Base-by-base conservation (phyloP, 2,888 invertebrate genomes). In the Microctonus brassicae region DNA sequence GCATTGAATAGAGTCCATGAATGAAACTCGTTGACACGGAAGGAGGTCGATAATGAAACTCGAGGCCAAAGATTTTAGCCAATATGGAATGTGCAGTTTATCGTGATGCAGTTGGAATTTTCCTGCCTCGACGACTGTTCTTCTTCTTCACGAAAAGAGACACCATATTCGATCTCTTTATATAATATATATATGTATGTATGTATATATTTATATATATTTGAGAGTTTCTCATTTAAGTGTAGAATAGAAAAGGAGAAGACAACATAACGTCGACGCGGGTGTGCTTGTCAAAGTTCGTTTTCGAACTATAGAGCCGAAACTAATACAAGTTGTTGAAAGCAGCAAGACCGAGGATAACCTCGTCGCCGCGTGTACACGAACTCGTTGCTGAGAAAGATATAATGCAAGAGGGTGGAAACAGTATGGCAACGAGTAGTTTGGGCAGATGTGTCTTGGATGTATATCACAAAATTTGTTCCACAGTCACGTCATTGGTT, bases 1-100 rank as follows among this genome's bases (percentile, higher is more conserved):
- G n/a, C n/a, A 39, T 39, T 39, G 39, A 39, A n/a, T 63, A n/a
- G 17, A 33, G 29, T 47, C 47, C 47, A 64, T 70, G 33, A 64
- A 60, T 70, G 33, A 70, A 70, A 65, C 53, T 58, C 70, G 39
- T 58, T 70, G 70, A 70, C 64, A 70, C 17, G 70, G 58, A 70
- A 70, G 60, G 42, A 17, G 29, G 60, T 53, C 70, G 70, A 70
- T 70, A 70, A 70, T 70, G 64, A 65, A 70, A 70, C 60, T 70
- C 22, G 17, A 47, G n/a, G 7, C 17, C 60, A 34, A 53, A 64
- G 64, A 53, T 64, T 52, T 52, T 17, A 53, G 24, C 42, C 55
- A 36, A 57, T 47, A 47, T 58, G 64, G 34, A 60, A 65, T 60
- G 47, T 47, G 34, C 52, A 34, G 65, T 60, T 70, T 64, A 70